A percentile compares a stretch with the other conserved stretches of the same genome.
These are phyloP conservation scores for Carassius auratus DNA, from an alignment of 2,113 vertebrate species.

Conservation along the genomic window DNA sequence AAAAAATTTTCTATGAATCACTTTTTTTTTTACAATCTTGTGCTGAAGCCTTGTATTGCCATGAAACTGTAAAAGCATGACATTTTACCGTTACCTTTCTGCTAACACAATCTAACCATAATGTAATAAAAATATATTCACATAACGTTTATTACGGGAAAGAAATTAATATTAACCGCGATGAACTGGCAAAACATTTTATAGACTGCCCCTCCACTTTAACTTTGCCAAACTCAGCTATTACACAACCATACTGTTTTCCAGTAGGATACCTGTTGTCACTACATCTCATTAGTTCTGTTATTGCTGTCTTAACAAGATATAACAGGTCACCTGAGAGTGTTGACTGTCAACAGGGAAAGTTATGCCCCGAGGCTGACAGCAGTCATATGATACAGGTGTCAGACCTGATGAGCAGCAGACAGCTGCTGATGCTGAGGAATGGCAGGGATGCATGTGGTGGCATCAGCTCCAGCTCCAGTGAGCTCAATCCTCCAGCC, in stretches of 20 bases:
- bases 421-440: conserved; percentile 31
- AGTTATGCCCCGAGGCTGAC: conserved; percentile 18
- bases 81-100: background rate
- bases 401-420: conserved; percentile 22
- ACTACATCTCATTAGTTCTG: conserved; percentile 21
- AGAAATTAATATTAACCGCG: background rate
- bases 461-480: background rate
- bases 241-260: background rate
- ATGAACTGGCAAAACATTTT: background rate
- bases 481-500: conserved; percentile 23
- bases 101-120: background rate
- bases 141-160: background rate
- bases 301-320: background rate
- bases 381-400: conserved; percentile 8
- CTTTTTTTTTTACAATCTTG: background rate
- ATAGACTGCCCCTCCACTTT: background rate
- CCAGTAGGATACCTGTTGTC: background rate
- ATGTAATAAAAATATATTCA: background rate
- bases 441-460: background rate
- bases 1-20: background rate
- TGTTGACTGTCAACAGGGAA: background rate
- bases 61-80: background rate
- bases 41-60: background rate
- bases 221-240: background rate
- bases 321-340: conserved; percentile 2